A percentile compares a stretch with the other conserved stretches of the same genome.
Conservation (phyloP, 2,113 vertebrate genomes). For the Hiodon alosoides region DNA sequence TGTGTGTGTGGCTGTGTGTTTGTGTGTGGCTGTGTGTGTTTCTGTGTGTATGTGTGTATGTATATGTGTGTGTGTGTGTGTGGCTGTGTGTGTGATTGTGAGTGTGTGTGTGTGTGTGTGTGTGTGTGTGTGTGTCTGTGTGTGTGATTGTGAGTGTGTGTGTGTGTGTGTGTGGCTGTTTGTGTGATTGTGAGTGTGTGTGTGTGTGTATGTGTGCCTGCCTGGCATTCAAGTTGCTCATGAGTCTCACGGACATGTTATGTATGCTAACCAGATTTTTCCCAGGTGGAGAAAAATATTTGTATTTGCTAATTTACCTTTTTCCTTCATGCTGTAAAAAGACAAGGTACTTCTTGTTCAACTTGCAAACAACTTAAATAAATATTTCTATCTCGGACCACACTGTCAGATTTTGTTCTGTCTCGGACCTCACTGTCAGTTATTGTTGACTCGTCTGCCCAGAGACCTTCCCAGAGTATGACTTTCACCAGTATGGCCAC, state of each 20-base stretch:
- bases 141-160: too few species aligned
- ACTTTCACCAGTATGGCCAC: constrained; percentile 25
- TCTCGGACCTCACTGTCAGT: neutral
- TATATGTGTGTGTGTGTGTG: too few species aligned
- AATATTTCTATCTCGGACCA: neutral
- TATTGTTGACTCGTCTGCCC: neutral
- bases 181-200: neutral
- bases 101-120: constrained; percentile 10
- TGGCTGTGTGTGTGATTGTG: too few species aligned
- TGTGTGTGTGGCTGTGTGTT: too few species aligned
- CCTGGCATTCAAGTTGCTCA: too few species aligned
- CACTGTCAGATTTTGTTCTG: neutral
- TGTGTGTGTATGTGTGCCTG: neutral
- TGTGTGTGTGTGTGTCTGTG: constrained; percentile 7
- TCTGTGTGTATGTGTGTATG: too few species aligned
- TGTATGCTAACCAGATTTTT: too few species aligned
- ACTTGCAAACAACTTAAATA: neutral
- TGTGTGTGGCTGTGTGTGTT: too few species aligned
- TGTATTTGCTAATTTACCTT: neutral
- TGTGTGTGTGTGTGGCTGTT: neutral
- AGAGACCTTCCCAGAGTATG: neutral
- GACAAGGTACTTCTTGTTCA: neutral
- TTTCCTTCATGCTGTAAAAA: neutral
- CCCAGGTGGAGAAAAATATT: too few species aligned
- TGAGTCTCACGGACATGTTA: too few species aligned